phyloP scores from a whole-genome alignment of 2,888 invertebrate genomes.

The Sphaerophoria rueppellii region DNA sequence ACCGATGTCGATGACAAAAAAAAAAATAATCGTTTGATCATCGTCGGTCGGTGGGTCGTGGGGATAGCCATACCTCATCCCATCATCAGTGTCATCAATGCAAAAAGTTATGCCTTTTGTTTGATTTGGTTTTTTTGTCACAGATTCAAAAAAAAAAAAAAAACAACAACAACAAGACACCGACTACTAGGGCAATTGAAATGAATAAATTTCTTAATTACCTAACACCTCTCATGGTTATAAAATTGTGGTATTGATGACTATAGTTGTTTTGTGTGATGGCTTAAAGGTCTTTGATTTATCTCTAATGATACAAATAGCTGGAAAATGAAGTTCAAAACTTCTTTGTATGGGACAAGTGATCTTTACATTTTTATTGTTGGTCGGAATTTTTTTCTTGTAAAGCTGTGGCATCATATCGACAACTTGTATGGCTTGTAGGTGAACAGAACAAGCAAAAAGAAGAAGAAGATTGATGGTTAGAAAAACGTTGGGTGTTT shows the following conservation, averaged over 20 bases:
- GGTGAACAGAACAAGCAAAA: not conserved
- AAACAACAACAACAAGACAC: not conserved
- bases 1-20: not conserved
- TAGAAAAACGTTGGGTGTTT: conserved; percentile 45
- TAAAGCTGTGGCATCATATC: too few relatives aligned
- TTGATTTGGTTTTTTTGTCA: conserved; percentile 19
- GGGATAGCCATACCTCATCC: conserved; percentile 12
- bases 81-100: conserved; percentile 53
- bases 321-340: conserved; percentile 46
- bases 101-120: conserved; percentile 41
- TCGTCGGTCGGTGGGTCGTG: not conserved
- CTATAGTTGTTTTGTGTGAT: conserved; percentile 12
- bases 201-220: conserved; percentile 73
- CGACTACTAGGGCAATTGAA: conserved; percentile 46
- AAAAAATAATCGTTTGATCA: not conserved
- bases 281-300: conserved; percentile 39
- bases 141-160: not conserved
- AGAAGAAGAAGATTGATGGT: conserved; percentile 53
- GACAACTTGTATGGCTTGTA: not conserved
- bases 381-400: not conserved
- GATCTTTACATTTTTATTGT: conserved; percentile 60
- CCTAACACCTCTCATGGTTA: conserved; percentile 56
- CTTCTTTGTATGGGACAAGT: conserved; percentile 66
- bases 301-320: conserved; percentile 15
- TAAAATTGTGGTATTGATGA: conserved; percentile 40